Evolutionary conservation across 2,888 invertebrate species (phyloP).

Genomic region (Netelia fuscicornis): DNA sequence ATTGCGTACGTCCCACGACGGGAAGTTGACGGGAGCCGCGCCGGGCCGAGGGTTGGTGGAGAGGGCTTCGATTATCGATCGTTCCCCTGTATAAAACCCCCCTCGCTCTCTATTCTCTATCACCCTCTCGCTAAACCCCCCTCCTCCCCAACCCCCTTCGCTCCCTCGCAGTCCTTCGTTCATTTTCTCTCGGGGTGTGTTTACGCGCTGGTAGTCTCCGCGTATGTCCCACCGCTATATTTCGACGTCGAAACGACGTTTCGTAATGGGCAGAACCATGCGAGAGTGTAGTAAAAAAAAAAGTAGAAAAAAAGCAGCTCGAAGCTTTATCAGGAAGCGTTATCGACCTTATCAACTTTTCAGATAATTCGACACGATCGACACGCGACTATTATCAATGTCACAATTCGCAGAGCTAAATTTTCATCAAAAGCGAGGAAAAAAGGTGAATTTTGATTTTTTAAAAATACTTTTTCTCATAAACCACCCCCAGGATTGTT

Average conservation of each 20-base stretch:
- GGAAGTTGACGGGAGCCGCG: conserved; percentile 66
- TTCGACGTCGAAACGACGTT: conserved; percentile 58
- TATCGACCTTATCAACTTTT: neutral
- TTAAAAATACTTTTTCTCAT: too few relatives aligned
- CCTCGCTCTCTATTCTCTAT: conserved; percentile 59
- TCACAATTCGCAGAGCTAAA: too few relatives aligned
- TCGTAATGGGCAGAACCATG: conserved; percentile 22
- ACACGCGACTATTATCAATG: neutral
- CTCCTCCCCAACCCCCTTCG: conserved; percentile 29
- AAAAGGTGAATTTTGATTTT: too few relatives aligned
- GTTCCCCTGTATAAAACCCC: conserved; percentile 76
- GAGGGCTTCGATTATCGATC: conserved; percentile 84
- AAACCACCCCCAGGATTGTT: neutral
- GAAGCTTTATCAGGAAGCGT: too few relatives aligned
- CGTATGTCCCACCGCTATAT: conserved; percentile 29
- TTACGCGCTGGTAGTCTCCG: conserved; percentile 44
- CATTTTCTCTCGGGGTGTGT: conserved; percentile 66
- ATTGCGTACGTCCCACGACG: conserved; percentile 65
- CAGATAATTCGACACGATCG: neutral
- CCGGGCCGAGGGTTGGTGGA: conserved; percentile 68
- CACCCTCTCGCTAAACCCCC: conserved; percentile 40
- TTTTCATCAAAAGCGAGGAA: too few relatives aligned
- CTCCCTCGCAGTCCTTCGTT: conserved; percentile 46
- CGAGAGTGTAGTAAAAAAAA: conserved; percentile 3
- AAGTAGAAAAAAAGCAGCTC: neutral